Evolutionary conservation across 2,113 vertebrate genomes (phyloP).

Genomic region (Vombatus ursinus): DNA sequence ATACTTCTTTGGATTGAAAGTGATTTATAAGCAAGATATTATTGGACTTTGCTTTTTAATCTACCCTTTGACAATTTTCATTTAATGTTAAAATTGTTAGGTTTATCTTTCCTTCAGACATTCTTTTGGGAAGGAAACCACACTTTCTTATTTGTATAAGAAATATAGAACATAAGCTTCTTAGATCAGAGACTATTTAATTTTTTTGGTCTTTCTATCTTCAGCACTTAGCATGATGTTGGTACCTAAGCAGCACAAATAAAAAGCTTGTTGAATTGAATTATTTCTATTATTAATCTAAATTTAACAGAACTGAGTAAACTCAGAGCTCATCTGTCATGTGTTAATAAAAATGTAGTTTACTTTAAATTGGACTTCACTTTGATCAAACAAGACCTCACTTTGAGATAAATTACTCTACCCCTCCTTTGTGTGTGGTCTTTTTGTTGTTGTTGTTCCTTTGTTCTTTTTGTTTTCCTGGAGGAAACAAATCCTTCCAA

Average conservation of each 20-base stretch:
- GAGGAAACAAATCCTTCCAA: background rate
- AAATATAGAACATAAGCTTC: background rate
- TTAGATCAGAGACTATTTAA: background rate
- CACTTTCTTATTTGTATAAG: background rate
- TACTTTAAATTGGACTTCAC: background rate
- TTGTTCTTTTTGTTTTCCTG: background rate
- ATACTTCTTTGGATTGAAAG: background rate
- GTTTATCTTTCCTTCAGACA: background rate
- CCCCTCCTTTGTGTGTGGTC: background rate
- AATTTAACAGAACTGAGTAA: background rate
- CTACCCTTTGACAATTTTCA: background rate
- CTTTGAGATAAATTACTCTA: background rate
- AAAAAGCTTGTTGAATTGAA: background rate
- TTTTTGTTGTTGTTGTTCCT: background rate
- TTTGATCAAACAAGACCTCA: background rate
- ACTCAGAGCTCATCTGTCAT: background rate
- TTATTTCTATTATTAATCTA: background rate
- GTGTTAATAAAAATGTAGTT: background rate
- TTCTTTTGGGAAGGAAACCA: background rate
- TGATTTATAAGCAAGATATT: background rate
- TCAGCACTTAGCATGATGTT: background rate
- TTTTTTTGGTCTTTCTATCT: background rate
- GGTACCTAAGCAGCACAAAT: background rate
- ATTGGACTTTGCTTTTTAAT: background rate
- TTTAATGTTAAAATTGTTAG: background rate